Evolutionary conservation across 1,140 invertebrate species (phyloP).

Genomic region (Lepidurus couesii): DNA sequence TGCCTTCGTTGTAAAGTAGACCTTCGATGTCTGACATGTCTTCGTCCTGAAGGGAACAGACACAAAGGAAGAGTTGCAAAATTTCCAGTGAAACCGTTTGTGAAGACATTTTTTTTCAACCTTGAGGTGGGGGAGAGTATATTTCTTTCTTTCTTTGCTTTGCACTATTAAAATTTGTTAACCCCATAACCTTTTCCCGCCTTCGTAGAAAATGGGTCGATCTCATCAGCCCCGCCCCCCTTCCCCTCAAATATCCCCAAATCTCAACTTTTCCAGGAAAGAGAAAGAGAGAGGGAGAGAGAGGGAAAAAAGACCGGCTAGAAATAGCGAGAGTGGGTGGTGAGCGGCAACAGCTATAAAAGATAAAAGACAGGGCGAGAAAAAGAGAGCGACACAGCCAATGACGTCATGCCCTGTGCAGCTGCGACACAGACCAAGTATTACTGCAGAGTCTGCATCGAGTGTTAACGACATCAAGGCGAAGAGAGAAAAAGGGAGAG

Average conservation of each 20-base stretch:
- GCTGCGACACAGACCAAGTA: not conserved
- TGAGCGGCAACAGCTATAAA: constrained; percentile 21
- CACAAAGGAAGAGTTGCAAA: constrained; percentile 13
- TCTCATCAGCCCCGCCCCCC: not conserved
- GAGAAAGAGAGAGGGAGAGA: not conserved
- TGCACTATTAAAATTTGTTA: not conserved
- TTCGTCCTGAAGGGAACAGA: constrained; percentile 21
- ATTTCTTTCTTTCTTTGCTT: not conserved
- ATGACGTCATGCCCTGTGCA: constrained; percentile 20
- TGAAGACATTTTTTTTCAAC: not conserved
- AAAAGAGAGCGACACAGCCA: constrained; percentile 16
- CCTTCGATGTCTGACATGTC: constrained; percentile 18
- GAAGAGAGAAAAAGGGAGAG: constrained; percentile 20
- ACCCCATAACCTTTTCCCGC: not conserved
- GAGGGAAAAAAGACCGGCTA: not conserved
- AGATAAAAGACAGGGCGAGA: constrained; percentile 21
- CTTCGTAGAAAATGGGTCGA: not conserved
- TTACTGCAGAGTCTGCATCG: constrained; percentile 21
- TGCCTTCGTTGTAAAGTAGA: not conserved
- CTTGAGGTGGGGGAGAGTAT: not conserved
- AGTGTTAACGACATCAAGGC: constrained; percentile 23
- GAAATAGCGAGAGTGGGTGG: constrained; percentile 1
- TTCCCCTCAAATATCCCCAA: not conserved
- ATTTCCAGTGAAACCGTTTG: not conserved
- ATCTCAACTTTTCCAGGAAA: not conserved